Conservation (phyloP, 2,888 invertebrate genomes). For the Lydus trimaculatus region DNA sequence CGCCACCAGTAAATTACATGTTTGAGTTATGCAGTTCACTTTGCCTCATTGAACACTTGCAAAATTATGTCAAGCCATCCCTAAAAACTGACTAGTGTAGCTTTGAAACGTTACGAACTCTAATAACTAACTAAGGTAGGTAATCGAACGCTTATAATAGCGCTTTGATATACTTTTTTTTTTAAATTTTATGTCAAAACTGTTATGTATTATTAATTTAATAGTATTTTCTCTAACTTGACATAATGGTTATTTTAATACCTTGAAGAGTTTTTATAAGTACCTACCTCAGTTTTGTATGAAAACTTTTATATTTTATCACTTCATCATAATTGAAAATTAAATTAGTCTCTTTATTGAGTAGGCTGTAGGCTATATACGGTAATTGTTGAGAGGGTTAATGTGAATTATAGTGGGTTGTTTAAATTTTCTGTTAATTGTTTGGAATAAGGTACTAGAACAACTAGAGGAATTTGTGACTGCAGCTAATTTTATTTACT, state of each 20-base stretch:
- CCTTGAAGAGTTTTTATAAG: too few species aligned
- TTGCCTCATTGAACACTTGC: too few species aligned
- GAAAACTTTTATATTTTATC: neutral
- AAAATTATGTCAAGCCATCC: too few species aligned
- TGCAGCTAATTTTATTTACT: neutral
- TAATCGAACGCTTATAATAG: neutral
- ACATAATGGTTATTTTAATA: too few species aligned
- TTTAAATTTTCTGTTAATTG: neutral
- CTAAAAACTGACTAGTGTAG: too few species aligned
- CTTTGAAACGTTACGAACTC: too few species aligned
- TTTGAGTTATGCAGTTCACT: too few species aligned
- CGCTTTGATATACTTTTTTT: neutral
- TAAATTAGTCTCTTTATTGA: neutral
- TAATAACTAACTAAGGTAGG: neutral
- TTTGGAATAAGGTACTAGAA: neutral
- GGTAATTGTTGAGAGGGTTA: neutral
- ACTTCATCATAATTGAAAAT: neutral
- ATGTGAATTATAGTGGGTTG: constrained; percentile 3
- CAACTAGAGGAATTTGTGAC: neutral
- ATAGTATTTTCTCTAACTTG: neutral
- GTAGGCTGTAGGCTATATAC: neutral
- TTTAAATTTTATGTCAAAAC: neutral
- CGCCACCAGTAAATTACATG: too few species aligned
- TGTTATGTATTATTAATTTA: neutral
- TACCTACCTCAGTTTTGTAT: neutral